A percentile compares a stretch with the other conserved stretches of the same genome.
These are phyloP conservation scores for Heliconius ethilla DNA, from an alignment of 2,888 invertebrate genomes.

Conservation along the genomic window DNA sequence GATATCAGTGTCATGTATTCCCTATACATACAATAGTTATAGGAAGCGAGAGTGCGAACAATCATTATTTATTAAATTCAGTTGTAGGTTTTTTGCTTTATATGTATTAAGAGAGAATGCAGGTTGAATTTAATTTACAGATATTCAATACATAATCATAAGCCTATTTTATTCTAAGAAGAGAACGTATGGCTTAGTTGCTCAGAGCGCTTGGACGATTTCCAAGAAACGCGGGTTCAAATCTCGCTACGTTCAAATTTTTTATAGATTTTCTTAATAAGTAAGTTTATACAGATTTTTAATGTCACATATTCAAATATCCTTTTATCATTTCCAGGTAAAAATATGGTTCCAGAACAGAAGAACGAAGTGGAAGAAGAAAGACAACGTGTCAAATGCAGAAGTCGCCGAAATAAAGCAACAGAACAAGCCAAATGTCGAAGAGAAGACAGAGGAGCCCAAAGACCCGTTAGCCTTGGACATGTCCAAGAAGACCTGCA, in stretches of 20 bases:
- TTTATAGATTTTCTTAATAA: too few species aligned
- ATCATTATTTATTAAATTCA: not conserved
- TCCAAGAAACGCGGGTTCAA: too few species aligned
- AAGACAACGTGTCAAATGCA: slow-evolving; percentile 94
- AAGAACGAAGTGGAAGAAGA: slow-evolving; percentile 89
- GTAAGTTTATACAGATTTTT: not conserved
- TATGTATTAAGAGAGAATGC: not conserved
- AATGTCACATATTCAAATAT: slow-evolving; percentile 24
- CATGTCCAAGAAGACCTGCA: too few species aligned
- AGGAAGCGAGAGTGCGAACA: not conserved
- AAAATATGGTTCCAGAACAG: slow-evolving; percentile 96
- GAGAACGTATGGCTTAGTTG: too few species aligned
- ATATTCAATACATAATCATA: not conserved
- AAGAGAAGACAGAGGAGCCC: slow-evolving; percentile 60
- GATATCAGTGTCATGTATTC: not conserved
- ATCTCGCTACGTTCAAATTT: too few species aligned
- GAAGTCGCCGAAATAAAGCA: slow-evolving; percentile 93
- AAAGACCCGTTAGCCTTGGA: slow-evolving; percentile 72
- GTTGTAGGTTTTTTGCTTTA: not conserved
- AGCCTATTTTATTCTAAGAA: too few species aligned
- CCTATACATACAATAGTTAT: not conserved
- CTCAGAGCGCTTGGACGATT: too few species aligned
- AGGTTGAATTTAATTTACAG: not conserved
- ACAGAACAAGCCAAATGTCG: slow-evolving; percentile 66
- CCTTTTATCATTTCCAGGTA: slow-evolving; percentile 82